These are phyloP conservation scores for Megalops cyprinoides DNA, from an alignment of 2,797 vertebrate genomes.

Conservation along the genomic window DNA sequence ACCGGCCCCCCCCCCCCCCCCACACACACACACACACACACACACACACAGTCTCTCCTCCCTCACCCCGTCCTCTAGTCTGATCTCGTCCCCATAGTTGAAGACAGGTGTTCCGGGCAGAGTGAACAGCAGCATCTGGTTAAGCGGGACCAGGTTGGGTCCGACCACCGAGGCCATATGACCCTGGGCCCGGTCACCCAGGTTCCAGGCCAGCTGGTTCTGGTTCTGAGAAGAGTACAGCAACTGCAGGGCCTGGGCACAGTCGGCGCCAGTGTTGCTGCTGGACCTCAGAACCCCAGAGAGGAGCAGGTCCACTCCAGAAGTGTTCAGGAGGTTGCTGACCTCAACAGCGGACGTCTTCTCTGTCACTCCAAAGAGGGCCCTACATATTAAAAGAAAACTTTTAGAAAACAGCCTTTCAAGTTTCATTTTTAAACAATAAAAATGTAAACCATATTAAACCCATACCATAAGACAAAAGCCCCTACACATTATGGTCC, in stretches of 20 bases:
- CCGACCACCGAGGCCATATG: conserved; percentile 70
- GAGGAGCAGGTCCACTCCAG: conserved; percentile 72
- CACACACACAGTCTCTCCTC: background rate
- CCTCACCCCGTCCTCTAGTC: conserved; percentile 71
- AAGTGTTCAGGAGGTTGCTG: conserved; percentile 59
- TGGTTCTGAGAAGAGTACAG: conserved; percentile 58
- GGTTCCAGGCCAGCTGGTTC: conserved; percentile 64
- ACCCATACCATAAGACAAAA: too few species aligned
- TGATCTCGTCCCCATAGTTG: conserved; percentile 85
- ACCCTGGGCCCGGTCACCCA: conserved; percentile 59
- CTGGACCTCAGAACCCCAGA: conserved; percentile 58
- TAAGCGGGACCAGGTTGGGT: conserved; percentile 54
- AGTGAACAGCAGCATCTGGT: conserved; percentile 81
- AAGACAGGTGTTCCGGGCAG: conserved; percentile 82
- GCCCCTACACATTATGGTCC: too few species aligned
- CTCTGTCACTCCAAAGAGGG: conserved; percentile 73
- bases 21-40: too few species aligned
- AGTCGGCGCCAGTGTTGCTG: background rate
- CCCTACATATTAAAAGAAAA: conserved; percentile 54
- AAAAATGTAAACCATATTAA: too few species aligned
- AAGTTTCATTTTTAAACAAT: too few species aligned
- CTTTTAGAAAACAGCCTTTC: background rate
- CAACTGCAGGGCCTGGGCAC: conserved; percentile 48
- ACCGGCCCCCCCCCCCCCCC: too few species aligned
- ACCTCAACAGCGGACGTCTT: conserved; percentile 53